These are phyloP conservation scores for Amitus sp. DNA, from an alignment of 2,888 invertebrate species.

Conservation along the genomic window DNA sequence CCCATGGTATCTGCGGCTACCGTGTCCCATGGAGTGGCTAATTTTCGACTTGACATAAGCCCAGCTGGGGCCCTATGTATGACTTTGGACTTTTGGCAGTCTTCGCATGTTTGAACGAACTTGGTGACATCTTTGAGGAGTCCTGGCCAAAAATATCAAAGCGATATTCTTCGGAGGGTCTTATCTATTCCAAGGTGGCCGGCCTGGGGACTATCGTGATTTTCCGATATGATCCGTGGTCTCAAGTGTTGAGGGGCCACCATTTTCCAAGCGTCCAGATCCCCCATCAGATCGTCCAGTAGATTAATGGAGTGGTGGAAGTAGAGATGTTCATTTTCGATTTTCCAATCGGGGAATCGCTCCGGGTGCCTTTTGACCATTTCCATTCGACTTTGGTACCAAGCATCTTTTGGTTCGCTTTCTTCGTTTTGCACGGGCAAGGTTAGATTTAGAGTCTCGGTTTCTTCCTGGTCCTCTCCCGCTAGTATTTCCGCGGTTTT, in stretches of 20 bases:
- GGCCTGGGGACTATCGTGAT: background rate
- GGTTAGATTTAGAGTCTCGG: no score
- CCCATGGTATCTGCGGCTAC: background rate
- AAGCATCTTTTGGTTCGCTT: no score
- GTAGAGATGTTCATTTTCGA: background rate
- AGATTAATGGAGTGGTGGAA: background rate
- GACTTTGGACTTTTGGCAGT: background rate
- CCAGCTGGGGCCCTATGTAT: background rate
- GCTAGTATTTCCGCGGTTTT: no score
- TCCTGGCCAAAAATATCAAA: background rate
- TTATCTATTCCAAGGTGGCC: conserved; percentile 5
- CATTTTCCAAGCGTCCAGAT: conserved; percentile 10
- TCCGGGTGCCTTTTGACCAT: background rate
- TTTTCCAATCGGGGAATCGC: conserved; percentile 6
- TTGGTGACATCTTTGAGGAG: background rate
- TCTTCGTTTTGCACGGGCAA: no score
- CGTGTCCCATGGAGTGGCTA: background rate
- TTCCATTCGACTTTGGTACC: no score
- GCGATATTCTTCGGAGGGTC: background rate
- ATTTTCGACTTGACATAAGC: background rate
- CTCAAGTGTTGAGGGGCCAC: background rate
- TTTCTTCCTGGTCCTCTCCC: no score
- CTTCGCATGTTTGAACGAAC: background rate
- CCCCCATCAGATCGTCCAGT: conserved; percentile 6
- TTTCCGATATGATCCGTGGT: background rate